Evolutionary conservation across 2,888 invertebrate genomes (phyloP).

Genomic region (Caenorhabditis sp.): DNA sequence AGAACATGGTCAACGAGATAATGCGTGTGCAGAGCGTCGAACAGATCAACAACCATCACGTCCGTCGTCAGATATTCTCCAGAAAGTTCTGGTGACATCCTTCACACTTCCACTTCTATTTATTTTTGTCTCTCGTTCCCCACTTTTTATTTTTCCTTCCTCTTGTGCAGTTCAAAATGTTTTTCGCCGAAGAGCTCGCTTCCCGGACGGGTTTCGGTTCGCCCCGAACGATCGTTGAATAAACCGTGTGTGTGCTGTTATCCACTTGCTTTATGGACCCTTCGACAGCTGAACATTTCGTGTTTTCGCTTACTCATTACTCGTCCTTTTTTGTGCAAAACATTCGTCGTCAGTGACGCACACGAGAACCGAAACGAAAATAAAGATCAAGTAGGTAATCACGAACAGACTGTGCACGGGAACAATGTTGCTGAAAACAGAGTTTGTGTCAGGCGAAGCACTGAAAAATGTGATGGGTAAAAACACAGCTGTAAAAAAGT

Average conservation of each 20-base stretch:
- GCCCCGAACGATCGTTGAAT: background rate
- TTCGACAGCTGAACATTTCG: background rate
- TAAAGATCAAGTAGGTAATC: too few species aligned
- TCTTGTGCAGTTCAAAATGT: background rate
- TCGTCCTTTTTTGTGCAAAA: background rate
- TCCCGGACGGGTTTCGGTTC: conserved; percentile 12
- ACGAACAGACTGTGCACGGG: too few species aligned
- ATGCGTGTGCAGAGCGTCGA: conserved; percentile 47
- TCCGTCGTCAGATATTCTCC: conserved; percentile 55
- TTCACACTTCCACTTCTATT: too few species aligned
- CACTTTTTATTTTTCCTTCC: too few species aligned
- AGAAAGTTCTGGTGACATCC: conserved; percentile 44
- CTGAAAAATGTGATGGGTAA: too few species aligned
- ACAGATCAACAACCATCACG: conserved; percentile 41
- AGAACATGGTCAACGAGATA: conserved; percentile 47
- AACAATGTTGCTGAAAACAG: too few species aligned
- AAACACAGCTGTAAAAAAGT: too few species aligned
- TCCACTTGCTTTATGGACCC: background rate
- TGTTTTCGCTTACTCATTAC: background rate
- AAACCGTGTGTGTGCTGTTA: conserved; percentile 10
- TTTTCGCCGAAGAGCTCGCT: background rate
- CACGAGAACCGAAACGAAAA: too few species aligned
- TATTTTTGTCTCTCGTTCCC: background rate
- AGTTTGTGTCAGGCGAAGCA: too few species aligned
- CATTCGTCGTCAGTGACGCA: conserved; percentile 2